Evolutionary conservation across 2,113 vertebrate genomes (phyloP), one percentile per base, ranked within the genome.

Genomic region (Hemicordylus capensis): DNA sequence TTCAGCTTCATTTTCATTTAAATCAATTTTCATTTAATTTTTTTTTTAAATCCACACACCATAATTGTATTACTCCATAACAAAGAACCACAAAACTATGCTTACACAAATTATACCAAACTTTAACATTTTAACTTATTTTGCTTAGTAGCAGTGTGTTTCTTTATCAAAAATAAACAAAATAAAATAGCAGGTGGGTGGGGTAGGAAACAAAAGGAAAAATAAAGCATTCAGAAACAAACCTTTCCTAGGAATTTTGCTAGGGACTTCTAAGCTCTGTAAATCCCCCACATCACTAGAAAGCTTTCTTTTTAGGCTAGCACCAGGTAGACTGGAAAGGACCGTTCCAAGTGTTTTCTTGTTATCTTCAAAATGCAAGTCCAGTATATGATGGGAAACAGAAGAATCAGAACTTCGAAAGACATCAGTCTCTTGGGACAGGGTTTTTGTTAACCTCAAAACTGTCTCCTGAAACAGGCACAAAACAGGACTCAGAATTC

Each of bases 221-320:
- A 79, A 22, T 89, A 94, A 79, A 17, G 6, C 0, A 2, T 22
- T 83, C 56, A 81, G 76, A 79, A 9, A 92, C 81, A 86, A 86
- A 98, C 98, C 97, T 95, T 96, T 94, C 94, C 95, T 97, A 76
- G 92, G 94, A 9, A 97, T 93, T 92, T 99, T 99, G 86, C 10
- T 95, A 22, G 97, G 95, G 4, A 93, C 89, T 59, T 84, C 95
- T 88, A 95, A 91, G 54, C 81, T 75, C 7, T 84, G 64, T 0
- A 85, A 90, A 81, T 95, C 92, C 51, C 93, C 93, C 54, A 48
- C 88, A 39, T 97, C 97, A 75, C 76, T 93, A 8, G 94, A 95
- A 90, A 95, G 93, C 67, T 97, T 98, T 95, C 98, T 97, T 95
- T 98, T 98, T 56, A 97, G 89, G 88, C 94, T 89, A 42, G 95